Evolutionary conservation across 2,113 vertebrate species (phyloP).

Genomic region (Takifugu flavidus): DNA sequence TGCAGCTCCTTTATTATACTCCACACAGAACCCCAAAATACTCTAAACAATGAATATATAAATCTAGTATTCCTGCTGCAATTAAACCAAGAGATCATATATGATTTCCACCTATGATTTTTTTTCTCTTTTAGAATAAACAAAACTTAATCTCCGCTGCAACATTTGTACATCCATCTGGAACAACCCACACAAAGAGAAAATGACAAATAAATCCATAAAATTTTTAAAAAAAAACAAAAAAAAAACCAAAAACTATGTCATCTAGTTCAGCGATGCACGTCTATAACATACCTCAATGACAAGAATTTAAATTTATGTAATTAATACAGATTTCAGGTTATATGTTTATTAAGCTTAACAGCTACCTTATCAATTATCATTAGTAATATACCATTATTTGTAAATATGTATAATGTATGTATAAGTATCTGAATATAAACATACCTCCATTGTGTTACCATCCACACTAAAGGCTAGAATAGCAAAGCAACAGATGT

Average conservation of each 20-base stretch:
- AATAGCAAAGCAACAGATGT: constrained; percentile 59
- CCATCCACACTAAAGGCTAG: constrained; percentile 61
- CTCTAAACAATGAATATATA: neutral
- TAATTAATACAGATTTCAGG: constrained; percentile 79
- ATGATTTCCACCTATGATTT: neutral
- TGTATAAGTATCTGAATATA: constrained; percentile 66
- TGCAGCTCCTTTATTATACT: neutral
- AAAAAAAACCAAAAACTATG: constrained; percentile 32
- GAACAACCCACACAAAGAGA: constrained; percentile 71
- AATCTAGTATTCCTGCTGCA: neutral
- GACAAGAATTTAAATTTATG: constrained; percentile 76
- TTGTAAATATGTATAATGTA: constrained; percentile 74
- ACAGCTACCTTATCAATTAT: constrained; percentile 81
- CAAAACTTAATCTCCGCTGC: constrained; percentile 4
- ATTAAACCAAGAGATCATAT: neutral
- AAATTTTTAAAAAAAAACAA: constrained; percentile 16
- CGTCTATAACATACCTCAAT: constrained; percentile 78
- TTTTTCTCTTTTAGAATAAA: neutral
- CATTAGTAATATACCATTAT: constrained; percentile 77
- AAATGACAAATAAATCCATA: constrained; percentile 45
- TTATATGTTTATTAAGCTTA: constrained; percentile 83
- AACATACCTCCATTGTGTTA: constrained; percentile 55
- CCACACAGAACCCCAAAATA: neutral
- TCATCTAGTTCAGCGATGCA: constrained; percentile 79
- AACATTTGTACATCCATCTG: constrained; percentile 37